Evolutionary conservation across 2,797 vertebrate genomes (phyloP), one percentile per base, ranked within the genome.

Genomic region (Stomatorhinus walkeri): DNA sequence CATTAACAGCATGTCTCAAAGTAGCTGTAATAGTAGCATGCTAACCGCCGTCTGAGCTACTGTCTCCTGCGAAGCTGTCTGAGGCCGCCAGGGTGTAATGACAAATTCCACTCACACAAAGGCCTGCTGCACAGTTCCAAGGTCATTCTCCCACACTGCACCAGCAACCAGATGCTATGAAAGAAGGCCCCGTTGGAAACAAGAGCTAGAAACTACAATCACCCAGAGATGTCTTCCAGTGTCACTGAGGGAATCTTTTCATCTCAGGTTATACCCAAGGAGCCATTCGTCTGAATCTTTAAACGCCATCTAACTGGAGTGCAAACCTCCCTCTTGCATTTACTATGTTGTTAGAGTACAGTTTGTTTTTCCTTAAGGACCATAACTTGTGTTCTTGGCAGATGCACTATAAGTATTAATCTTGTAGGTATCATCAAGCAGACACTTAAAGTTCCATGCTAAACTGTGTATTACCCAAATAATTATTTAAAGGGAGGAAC

Each of bases 11-110:
- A 90, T 89, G 90, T 92, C 92, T 90, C 87, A 88, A 92, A 90
- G 90, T 86, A 89, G 89, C 90, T 89, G 89, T 88, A 91, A 91
- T 90, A 91, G 88, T 89, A 90, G 89, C 89, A 91, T 91, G 89
- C 89, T 92, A 94, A 93, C 91, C 92, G 92, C 92, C 91, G 88
- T 87, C 89, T 90, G 88, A 89, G 88, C 89, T 89, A 87, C 89
- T 84, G 90, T 92, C 90, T 92, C 91, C 92, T 91, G 90, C 76
- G 91, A 90, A 92, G 90, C 48, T 59, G 40, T 43, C 89, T 83
- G 72, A 92, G 88, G 89, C 88, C 89, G 91, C 90, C 90, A 93
- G 89, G 87, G 90, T 85, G 87, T 93, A 92, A 94, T 91, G 88
- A 92, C 90, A 85, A 32, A 59, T 24, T 83, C 88, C 43, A 49